These are phyloP conservation scores for Salmo trutta DNA, from an alignment of 2,797 vertebrate genomes.

Conservation along the genomic window DNA sequence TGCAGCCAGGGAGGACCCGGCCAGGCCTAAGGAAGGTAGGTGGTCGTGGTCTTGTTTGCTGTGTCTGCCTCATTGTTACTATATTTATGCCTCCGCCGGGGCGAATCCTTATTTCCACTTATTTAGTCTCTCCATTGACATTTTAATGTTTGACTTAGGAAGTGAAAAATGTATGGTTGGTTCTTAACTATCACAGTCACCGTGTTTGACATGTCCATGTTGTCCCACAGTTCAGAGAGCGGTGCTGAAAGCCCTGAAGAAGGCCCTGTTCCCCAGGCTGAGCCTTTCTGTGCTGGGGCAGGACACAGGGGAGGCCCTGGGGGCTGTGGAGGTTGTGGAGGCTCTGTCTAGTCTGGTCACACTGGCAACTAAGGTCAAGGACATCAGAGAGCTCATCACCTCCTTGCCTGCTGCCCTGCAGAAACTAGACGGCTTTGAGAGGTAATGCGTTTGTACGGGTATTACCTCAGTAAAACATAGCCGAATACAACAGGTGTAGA, in stretches of 20 bases:
- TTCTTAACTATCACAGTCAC: not conserved
- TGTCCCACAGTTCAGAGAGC: slow-evolving; percentile 66
- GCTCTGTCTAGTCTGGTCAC: slow-evolving; percentile 78
- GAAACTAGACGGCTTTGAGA: slow-evolving; percentile 63
- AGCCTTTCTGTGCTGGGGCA: slow-evolving; percentile 60
- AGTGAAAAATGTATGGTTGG: not conserved
- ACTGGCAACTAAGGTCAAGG: slow-evolving; percentile 58
- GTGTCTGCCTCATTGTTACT: not conserved
- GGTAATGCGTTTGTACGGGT: slow-evolving; percentile 64
- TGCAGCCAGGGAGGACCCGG: slow-evolving; percentile 57
- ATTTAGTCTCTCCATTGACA: no score
- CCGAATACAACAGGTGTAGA: no score
- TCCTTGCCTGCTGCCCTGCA: slow-evolving; percentile 77
- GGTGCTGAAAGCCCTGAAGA: slow-evolving; percentile 73
- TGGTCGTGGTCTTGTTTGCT: not conserved
- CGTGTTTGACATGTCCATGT: not conserved
- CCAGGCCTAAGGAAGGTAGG: slow-evolving; percentile 78
- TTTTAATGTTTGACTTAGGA: no score
- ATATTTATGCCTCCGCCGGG: not conserved
- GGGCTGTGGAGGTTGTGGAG: slow-evolving; percentile 65
- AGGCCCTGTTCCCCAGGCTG: slow-evolving; percentile 76
- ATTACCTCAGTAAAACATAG: no score
- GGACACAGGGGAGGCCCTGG: not conserved
- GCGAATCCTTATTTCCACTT: no score
- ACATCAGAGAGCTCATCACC: slow-evolving; percentile 66